Evolutionary conservation across 2,113 vertebrate genomes (phyloP).

Genomic region (Genyomyrus donnyi): DNA sequence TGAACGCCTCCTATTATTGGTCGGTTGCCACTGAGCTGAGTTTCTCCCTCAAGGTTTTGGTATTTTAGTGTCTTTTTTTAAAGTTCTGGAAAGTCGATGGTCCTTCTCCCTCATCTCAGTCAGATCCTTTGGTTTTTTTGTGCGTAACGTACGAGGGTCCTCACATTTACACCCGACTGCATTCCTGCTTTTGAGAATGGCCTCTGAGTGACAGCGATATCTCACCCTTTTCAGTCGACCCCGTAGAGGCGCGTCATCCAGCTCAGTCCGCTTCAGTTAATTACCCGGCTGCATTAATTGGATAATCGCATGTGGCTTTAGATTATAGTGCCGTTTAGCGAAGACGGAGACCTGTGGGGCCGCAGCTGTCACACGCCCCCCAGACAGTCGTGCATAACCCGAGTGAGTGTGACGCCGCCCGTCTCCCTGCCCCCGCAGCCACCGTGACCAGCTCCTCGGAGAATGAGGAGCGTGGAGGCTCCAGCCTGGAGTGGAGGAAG

Average conservation of each 20-base stretch:
- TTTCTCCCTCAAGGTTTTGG: background rate
- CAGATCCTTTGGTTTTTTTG: background rate
- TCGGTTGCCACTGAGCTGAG: background rate
- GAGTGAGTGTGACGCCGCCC: too few relatives aligned
- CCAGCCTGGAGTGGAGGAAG: slow-evolving; percentile 82
- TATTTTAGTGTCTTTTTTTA: background rate
- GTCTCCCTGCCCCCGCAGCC: slow-evolving; percentile 54
- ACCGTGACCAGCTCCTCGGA: slow-evolving; percentile 94
- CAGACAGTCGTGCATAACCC: background rate
- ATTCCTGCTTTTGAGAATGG: background rate
- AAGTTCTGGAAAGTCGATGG: background rate
- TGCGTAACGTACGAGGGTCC: background rate
- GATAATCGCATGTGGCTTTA: background rate
- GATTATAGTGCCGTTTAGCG: background rate
- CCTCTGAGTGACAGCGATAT: background rate
- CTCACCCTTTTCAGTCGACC: background rate
- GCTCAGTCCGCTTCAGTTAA: background rate
- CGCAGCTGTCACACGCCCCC: background rate
- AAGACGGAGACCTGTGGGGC: background rate
- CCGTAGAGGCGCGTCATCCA: background rate
- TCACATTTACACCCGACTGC: background rate
- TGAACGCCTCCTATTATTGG: background rate
- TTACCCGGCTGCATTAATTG: background rate
- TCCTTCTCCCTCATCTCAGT: background rate
- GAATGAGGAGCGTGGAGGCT: slow-evolving; percentile 89